Percentiles rank a stretch among this genome's conserved stretches.
Evolutionary conservation across 2,888 invertebrate species (phyloP).

Genomic region (Clusia tigrina): DNA sequence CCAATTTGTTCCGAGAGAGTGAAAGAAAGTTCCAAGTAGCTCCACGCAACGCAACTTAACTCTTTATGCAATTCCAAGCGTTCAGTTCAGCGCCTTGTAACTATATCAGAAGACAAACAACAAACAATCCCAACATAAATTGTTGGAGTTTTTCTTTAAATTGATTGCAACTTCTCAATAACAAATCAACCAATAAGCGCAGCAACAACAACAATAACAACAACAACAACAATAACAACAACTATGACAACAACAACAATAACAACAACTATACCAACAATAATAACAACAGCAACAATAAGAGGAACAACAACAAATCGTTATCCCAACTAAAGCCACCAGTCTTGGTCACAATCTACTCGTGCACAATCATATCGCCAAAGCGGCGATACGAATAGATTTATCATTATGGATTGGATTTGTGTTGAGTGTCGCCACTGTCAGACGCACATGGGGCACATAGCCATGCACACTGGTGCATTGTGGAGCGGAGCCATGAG

Average conservation of each 20-base stretch:
- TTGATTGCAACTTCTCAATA: constrained; percentile 8
- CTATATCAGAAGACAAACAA: no score
- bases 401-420: not conserved
- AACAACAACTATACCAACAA: not conserved
- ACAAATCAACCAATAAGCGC: not conserved
- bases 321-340: constrained; percentile 1
- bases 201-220: constrained; percentile 8
- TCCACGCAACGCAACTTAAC: no score
- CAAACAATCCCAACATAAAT: not conserved
- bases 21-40: no score
- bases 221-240: not conserved
- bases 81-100: no score
- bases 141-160: not conserved
- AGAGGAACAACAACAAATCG: constrained; percentile 4
- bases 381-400: not conserved
- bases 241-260: constrained; percentile 7
- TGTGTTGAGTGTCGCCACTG: constrained; percentile 8
- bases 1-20: no score
- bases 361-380: not conserved
- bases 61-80: no score
- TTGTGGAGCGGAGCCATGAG: not conserved
- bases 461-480: not conserved
- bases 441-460: not conserved
- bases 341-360: constrained; percentile 1
- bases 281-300: not conserved